Conservation (phyloP, 1,140 invertebrate species). For the Temnothorax longispinosus region DNA sequence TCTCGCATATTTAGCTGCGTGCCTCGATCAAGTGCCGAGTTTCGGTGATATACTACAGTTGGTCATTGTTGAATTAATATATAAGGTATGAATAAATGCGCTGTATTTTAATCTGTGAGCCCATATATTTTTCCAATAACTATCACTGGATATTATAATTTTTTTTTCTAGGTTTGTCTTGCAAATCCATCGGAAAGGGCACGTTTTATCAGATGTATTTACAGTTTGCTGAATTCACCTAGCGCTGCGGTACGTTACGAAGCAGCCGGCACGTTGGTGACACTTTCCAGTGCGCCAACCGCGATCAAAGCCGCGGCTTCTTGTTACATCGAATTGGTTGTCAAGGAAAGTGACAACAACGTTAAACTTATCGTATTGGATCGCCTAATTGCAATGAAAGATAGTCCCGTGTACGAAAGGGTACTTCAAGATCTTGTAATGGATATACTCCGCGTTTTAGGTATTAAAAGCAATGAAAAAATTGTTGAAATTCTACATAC, state of each 20-base stretch:
- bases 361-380: slow-evolving; percentile 99
- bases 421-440: slow-evolving; percentile 99
- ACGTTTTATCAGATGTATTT: slow-evolving; percentile 99
- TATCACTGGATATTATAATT: background rate
- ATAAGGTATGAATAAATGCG: slow-evolving; percentile 92
- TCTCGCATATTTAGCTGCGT: slow-evolving; percentile 96
- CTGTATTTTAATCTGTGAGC: background rate
- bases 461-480: slow-evolving; percentile 81
- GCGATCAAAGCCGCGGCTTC: slow-evolving; percentile 98
- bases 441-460: slow-evolving; percentile 98
- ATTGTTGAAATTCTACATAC: background rate
- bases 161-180: slow-evolving; percentile 92
- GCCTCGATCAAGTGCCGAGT: slow-evolving; percentile 96
- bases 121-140: background rate
- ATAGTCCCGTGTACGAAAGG: slow-evolving; percentile 94
- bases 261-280: slow-evolving; percentile 99
- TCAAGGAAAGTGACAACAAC: slow-evolving; percentile 99
- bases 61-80: slow-evolving; percentile 99
- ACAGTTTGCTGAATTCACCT: slow-evolving; percentile 98
- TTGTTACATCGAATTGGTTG: slow-evolving; percentile 99
- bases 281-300: slow-evolving; percentile 97
- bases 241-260: slow-evolving; percentile 99
- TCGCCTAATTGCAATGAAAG: slow-evolving; percentile 95
- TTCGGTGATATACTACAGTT: slow-evolving; percentile 99
- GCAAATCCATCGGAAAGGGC: slow-evolving; percentile 98